Percentiles rank a stretch among this genome's conserved stretches.
Conservation (phyloP, 1,140 invertebrate genomes). For the Drosophila tani region DNA sequence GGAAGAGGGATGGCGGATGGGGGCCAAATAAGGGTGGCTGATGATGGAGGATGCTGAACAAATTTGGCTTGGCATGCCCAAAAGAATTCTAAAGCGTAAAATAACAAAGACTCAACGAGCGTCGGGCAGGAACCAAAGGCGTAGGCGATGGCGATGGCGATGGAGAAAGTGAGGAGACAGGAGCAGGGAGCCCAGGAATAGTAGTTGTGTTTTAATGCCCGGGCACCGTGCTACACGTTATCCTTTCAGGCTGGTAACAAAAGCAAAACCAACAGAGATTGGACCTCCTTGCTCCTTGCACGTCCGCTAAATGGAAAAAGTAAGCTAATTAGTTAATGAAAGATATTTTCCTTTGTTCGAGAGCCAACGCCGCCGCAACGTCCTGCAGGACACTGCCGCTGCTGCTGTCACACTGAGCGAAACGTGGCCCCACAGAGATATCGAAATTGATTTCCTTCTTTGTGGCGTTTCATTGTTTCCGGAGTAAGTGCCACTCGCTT, state of each 20-base stretch:
- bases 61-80: slow-evolving; percentile 74
- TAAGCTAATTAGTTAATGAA: slow-evolving; percentile 84
- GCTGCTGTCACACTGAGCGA: slow-evolving; percentile 17
- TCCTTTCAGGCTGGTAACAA: slow-evolving; percentile 67
- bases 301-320: slow-evolving; percentile 60
- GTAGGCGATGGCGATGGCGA: slow-evolving; percentile 9
- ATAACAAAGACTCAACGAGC: slow-evolving; percentile 73
- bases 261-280: slow-evolving; percentile 67
- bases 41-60: slow-evolving; percentile 65
- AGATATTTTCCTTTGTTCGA: slow-evolving; percentile 79
- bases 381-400: slow-evolving; percentile 27
- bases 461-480: slow-evolving; percentile 2
- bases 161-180: background rate
- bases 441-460: slow-evolving; percentile 17
- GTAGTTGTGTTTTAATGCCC: slow-evolving; percentile 74
- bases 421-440: slow-evolving; percentile 9
- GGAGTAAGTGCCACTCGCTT: background rate
- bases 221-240: slow-evolving; percentile 64
- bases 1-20: no score
- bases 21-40: background rate
- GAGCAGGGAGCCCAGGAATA: slow-evolving; percentile 19
- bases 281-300: background rate
- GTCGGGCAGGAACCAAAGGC: slow-evolving; percentile 46
- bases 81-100: slow-evolving; percentile 82
- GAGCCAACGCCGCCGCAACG: slow-evolving; percentile 17